Base-by-base conservation (phyloP, 2,888 invertebrate species). In the Rhabditoides inermis region DNA sequence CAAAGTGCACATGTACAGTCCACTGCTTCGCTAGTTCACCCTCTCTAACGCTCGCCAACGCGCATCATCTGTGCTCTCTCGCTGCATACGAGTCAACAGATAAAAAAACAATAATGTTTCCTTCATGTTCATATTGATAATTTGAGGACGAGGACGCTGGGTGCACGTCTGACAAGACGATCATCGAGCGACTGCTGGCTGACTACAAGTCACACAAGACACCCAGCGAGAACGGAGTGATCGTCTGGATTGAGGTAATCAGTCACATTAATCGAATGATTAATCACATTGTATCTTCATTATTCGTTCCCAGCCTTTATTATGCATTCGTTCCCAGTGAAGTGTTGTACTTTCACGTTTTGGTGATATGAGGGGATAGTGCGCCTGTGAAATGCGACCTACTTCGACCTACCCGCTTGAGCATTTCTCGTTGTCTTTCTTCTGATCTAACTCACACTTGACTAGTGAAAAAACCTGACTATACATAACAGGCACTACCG, bases 81-180 rank as follows among this genome's bases (percentile, higher is more conserved):
- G n/a, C n/a, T n/a, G n/a, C n/a, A n/a, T n/a, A n/a, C n/a, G n/a
- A n/a, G n/a, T n/a, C n/a, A n/a, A n/a, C n/a, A n/a, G n/a, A n/a
- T n/a, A n/a, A n/a, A n/a, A n/a, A n/a, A n/a, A n/a, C n/a, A n/a
- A n/a, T n/a, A n/a, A n/a, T n/a, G n/a, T n/a, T n/a, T n/a, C n/a
- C n/a, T n/a, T n/a, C n/a, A n/a, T n/a, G n/a, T n/a, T n/a, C n/a
- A n/a, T n/a, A n/a, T n/a, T n/a, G n/a, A n/a, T n/a, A n/a, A n/a
- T n/a, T n/a, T 79, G 40, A 79, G 58, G 60, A 63, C 22, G 61
- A 61, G 22, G 58, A 65, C 18, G 48, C 36, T n/a, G 53, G 56
- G n/a, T 71, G 71, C 51, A 69, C 69, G 2, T 59, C 68, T 6
- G 71, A 71, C 44, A 71, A 71, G 39, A 61, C 48, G 15, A 66